Base-by-base conservation (phyloP, 2,113 vertebrate species). In the Hippocampus barbouri region DNA sequence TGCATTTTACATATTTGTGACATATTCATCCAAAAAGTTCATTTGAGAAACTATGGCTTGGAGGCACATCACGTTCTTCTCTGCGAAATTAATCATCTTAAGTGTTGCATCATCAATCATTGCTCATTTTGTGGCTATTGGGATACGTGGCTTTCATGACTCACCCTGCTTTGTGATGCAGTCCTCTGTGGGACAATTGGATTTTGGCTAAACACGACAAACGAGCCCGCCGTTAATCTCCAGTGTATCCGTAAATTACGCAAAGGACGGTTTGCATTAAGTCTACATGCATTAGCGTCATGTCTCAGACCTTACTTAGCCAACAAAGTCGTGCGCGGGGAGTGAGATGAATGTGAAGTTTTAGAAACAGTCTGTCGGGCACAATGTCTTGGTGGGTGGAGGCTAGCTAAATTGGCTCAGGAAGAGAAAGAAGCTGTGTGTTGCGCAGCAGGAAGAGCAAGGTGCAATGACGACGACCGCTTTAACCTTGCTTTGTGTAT, bases 61-160 rank as follows among this genome's bases (percentile, higher is more conserved):
- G 64, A 45, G n/a, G 73, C 56, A 25, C 56, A 45, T 78, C 27
- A n/a, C 82, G 69, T 83, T 81, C 74, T 65, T 78, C 70, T 74
- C 66, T 73, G 70, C 57, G 70, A 8, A 81, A 82, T 85, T 68
- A 38, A 80, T 83, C 81, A 82, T 34, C 10, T 71, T 76, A 75
- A 78, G 78, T 75, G 80, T 72, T 43, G 53, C 64, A 67, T 34
- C 82, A 85, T 83, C 72, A 70, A 79, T 85, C 79, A 76, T 79
- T 66, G 47, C 76, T 72, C 69, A 68, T 74, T 80, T 66, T 25
- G 43, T 57, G 59, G 51, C 68, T 0, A 34, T 61, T 20, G 59
- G 66, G 54, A 79, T 60, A 73, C 25, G 60, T 80, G 73, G 53
- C 1, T 72, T 62, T 72, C 64, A 77, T 85, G 76, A 84, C 77